A percentile compares a stretch with the other conserved stretches of the same genome.
phyloP scores from a whole-genome alignment of 2,797 vertebrate species.

The Stomatorhinus walkeri region DNA sequence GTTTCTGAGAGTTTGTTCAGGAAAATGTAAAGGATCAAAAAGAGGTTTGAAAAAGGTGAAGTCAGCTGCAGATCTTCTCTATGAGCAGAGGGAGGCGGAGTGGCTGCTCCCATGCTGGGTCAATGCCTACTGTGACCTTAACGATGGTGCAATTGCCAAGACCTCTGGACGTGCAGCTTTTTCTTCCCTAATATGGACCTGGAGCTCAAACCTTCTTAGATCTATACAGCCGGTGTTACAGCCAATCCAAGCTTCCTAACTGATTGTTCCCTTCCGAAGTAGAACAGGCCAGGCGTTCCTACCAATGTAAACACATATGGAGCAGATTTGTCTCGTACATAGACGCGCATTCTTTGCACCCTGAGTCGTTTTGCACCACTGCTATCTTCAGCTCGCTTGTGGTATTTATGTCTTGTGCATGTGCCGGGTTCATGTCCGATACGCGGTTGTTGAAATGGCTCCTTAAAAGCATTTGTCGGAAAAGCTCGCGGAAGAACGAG shows the following conservation, averaged over 20 bases:
- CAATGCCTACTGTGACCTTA: constrained; percentile 1
- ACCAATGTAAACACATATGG: constrained; percentile 54
- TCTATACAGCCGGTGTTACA: neutral
- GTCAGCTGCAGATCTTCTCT: constrained; percentile 4
- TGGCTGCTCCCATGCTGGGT: neutral
- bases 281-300: constrained; percentile 40
- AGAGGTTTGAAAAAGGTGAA: constrained; percentile 29
- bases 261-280: constrained; percentile 42
- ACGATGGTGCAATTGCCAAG: neutral
- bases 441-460: constrained; percentile 38
- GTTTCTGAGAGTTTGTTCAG: neutral
- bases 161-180: constrained; percentile 30
- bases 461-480: constrained; percentile 33
- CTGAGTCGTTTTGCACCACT: constrained; percentile 44
- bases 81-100: neutral
- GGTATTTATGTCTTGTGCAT: constrained; percentile 46
- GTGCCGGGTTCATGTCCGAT: constrained; percentile 14
- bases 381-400: constrained; percentile 44
- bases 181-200: constrained; percentile 35
- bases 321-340: constrained; percentile 48
- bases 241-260: constrained; percentile 22
- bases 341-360: constrained; percentile 42
- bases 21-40: neutral
- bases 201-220: constrained; percentile 27
- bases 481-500: constrained; percentile 35